A percentile compares a stretch with the other conserved stretches of the same genome.
Conservation (phyloP, 2,113 vertebrate species). For the Haplotaxodon microlepis region DNA sequence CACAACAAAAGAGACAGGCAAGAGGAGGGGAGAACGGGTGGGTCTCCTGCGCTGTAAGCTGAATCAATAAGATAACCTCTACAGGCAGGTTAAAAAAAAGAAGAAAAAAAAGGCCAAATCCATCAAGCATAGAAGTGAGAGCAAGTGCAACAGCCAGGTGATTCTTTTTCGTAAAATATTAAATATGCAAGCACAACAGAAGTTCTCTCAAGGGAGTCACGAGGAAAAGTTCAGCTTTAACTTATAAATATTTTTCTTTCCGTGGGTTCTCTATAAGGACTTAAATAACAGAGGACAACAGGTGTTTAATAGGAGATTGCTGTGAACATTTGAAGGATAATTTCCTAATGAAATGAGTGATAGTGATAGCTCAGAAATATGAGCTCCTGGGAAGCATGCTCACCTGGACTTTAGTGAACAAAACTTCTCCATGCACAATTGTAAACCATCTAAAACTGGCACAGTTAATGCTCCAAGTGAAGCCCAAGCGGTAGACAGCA, state of each 20-base stretch:
- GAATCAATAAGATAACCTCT: constrained; percentile 54
- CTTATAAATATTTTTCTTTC: neutral
- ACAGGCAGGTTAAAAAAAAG: neutral
- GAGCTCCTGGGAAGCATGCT: neutral
- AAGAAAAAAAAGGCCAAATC: neutral
- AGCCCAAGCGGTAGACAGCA: neutral
- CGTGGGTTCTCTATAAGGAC: neutral
- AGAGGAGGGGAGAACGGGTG: constrained; percentile 28
- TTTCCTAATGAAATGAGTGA: neutral
- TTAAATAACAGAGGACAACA: neutral
- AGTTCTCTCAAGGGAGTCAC: neutral
- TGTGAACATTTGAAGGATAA: neutral
- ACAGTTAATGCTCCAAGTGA: neutral
- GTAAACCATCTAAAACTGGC: neutral
- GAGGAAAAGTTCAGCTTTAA: neutral
- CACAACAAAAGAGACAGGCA: constrained; percentile 63
- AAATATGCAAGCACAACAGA: neutral
- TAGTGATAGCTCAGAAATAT: constrained; percentile 16
- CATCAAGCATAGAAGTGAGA: neutral
- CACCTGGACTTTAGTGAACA: neutral
- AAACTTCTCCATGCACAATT: neutral
- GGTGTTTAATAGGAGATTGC: neutral
- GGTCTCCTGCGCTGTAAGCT: neutral
- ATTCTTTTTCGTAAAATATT: neutral
- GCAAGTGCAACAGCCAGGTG: neutral